phyloP scores from a whole-genome alignment of 2,113 vertebrate genomes.

The Rattus rattus region DNA sequence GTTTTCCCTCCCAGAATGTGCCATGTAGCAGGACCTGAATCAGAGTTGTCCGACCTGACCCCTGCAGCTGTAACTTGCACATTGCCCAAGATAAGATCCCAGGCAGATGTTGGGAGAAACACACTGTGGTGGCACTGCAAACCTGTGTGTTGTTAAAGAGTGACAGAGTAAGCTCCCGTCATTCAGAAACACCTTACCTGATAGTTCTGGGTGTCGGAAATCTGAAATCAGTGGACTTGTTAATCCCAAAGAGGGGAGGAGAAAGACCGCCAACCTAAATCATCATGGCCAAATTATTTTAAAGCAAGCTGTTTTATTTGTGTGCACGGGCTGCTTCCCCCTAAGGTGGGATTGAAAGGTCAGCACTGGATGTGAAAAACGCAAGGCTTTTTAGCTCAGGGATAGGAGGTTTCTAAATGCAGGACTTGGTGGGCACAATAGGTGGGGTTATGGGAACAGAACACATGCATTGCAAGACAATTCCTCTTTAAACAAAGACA shows the following conservation, averaged over 20 bases:
- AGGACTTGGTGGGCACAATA: neutral
- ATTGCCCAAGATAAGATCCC: neutral
- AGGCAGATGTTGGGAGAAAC: no score
- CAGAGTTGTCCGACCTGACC: neutral
- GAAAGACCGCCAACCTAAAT: neutral
- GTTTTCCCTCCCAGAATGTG: accelerated
- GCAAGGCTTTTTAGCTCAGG: neutral
- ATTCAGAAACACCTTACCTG: neutral
- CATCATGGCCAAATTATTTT: neutral
- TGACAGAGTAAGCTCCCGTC: neutral
- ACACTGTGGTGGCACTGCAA: neutral
- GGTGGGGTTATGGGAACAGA: neutral
- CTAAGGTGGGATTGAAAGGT: neutral
- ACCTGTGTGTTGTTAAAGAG: neutral
- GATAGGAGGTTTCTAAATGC: neutral
- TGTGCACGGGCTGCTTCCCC: neutral
- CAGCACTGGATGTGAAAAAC: neutral
- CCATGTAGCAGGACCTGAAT: neutral
- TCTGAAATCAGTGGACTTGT: neutral
- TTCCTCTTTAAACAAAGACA: neutral
- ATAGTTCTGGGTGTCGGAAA: neutral
- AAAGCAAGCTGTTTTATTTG: neutral
- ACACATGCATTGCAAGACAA: neutral
- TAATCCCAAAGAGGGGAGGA: neutral
- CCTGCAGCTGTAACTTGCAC: neutral